Evolutionary conservation across 2,113 vertebrate species (phyloP), one percentile per base, ranked within the genome.

Genomic region (Mormyrus iriodes): DNA sequence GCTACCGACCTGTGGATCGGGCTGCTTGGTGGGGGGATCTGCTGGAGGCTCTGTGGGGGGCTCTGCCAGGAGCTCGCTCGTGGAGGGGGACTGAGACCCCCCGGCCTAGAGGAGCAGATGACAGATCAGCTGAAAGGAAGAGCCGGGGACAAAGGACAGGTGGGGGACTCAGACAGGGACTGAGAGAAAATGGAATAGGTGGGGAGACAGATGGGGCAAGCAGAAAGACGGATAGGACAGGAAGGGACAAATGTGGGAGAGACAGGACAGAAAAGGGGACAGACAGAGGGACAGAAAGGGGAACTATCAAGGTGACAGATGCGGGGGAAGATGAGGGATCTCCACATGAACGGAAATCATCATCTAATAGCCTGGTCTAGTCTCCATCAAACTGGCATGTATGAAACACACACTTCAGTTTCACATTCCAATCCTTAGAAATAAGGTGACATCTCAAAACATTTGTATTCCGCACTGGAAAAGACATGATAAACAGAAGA

Each of bases 1-100:
- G 98, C 98, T 99, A 97, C 97, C 97, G 96, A 98, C 97, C 97
- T 99, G 97, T 95, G 97, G 97, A 97, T 97, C 97, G 97, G 97
- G 95, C 96, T 96, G 97, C 95, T 98, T 97, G 94, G 96, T 96
- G 96, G 95, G 95, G 94, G 97, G 96, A 7, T 84, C 82, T 84
- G 85, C 51, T 35, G 85, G 35, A 27, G 85, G 85, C 85, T 86
- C 85, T 55, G 85, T 6, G n/a, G 85, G 85, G 85, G 85, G 85
- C 27, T 86, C 85, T 86, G 96, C 97, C 94, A 97, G 96, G 93
- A 95, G 96, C 95, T 99, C 98, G 95, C 97, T 97, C 96, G 96
- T 97, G 95, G 97, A 97, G 93, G 97, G 98, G 93, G 97, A 98
- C 97, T 98, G 98, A 96, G 97, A 96, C 93, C 96, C 97, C 96